Base-by-base conservation (phyloP, 35 echinoderm and acorn worm species). In the Patiria miniata region DNA sequence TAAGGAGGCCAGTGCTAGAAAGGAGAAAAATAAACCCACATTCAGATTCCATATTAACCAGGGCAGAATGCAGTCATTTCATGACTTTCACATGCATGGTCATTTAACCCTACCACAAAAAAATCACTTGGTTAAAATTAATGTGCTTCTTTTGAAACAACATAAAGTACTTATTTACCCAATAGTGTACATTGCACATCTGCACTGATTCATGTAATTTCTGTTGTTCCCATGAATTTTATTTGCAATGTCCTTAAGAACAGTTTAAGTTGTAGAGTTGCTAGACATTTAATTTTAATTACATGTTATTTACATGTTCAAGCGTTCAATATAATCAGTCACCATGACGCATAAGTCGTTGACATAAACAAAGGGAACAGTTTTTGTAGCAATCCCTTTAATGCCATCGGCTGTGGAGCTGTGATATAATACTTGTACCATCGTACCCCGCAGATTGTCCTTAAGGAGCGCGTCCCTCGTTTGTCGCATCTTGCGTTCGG, bases 1-100 rank as follows among this genome's bases (percentile, higher is more conserved):
- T 84, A 21, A 84, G 82, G 14, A 55, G n/a, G 19, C 39, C 39
- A 22, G 16, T 47, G 19, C 82, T 84, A 19, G 19, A 84, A 60
- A 39, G 9, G 30, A 58, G 33, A 14, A 60, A 57, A 30, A n/a
- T n/a, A n/a, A n/a, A n/a, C n/a, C n/a, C n/a, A n/a, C 22, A 60
- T 5, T 55, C 17, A 10, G n/a, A 57, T 57, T 57, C 14, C 14
- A 17, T 17, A 57, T 57, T 17, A 14, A 17, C 0, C 1, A 57
- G 0, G 0, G 0, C n/a, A 57, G n/a, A 57, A 57, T 57, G 53
- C 1, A 3, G n/a, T n/a, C 14, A 0, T 1, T 57, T 17, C 3
- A 3, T 57, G 53, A 17, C 14, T 1, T 1, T 14, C 53, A 17
- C 3, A n/a, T 57, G n/a, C 53, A 57, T 3, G 0, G 0, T 57